Base-by-base conservation (phyloP, 1,140 invertebrate genomes). In the Hylaeus anthracinus region DNA sequence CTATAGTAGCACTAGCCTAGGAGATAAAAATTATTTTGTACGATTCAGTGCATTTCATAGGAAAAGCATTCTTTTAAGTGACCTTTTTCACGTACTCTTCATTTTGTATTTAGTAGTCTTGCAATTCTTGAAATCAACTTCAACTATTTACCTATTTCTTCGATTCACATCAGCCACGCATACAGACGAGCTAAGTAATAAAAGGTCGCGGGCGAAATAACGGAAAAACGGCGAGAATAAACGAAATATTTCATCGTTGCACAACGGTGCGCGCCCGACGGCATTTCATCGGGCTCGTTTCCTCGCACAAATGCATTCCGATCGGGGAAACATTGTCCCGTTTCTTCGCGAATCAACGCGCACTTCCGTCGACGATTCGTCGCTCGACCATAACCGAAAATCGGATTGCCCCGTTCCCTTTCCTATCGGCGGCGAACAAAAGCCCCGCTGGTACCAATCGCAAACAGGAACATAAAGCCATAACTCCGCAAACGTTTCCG, bases 401-500 rank as follows among this genome's bases (percentile, higher is more conserved):
- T 73, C 71, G 5, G 9, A 58, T 73, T 55, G 41, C 41, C 14
- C 39, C 43, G 53, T 61, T 41, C 10, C 10, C 3, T 39, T 55
- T 65, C 53, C 60, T 5, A 39, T 65, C 26, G 14, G 51, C 26
- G 61, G 39, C 39, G 9, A 61, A 63, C 3, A 8, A 64, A 72
- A 63, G 61, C 48, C 10, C 15, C 5, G 66, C 9, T 39, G 39
- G 55, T 63, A 61, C 5, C 39, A 26, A 55, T 63, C n/a, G 58
- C 45, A n/a, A 72, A 53, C 26, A 51, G 41, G 14, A 72, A 72
- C 51, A 26, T 14, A 56, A 60, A 67, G 45, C 10, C 45, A 48
- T 61, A 75, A 75, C 48, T 80, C 39, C 15, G 39, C 61, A 43
- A 75, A 58, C 71, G 71, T 56, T 74, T 67, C 37, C 60, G 55